Evolutionary conservation across 1,140 invertebrate species (phyloP).

Genomic region (Colletes latitarsis): DNA sequence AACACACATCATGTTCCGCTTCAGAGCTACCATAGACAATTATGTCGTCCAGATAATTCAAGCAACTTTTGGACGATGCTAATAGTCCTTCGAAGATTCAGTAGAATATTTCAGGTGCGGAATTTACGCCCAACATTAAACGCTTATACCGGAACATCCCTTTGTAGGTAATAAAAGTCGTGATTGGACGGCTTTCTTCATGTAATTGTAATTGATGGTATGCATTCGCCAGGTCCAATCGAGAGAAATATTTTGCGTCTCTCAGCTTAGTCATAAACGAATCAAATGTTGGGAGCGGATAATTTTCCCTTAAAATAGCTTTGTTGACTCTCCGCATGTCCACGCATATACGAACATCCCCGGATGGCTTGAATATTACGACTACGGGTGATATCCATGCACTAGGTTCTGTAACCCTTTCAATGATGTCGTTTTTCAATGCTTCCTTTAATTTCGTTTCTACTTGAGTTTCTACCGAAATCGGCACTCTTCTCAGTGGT

Average conservation of each 20-base stretch:
- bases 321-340: constrained; percentile 14
- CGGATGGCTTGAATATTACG: neutral
- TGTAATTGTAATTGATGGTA: neutral
- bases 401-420: neutral
- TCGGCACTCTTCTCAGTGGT: neutral
- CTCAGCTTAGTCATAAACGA: neutral
- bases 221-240: neutral
- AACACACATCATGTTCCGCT: too few species aligned
- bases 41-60: too few species aligned
- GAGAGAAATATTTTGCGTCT: neutral
- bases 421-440: neutral
- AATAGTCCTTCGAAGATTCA: too few species aligned
- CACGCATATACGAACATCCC: neutral
- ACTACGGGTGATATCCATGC: neutral
- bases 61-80: too few species aligned
- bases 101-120: too few species aligned
- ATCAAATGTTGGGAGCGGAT: neutral
- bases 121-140: too few species aligned
- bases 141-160: too few species aligned
- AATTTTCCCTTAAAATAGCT: neutral
- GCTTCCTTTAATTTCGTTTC: neutral
- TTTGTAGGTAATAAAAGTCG: too few species aligned
- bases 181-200: neutral
- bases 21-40: too few species aligned
- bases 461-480: neutral